Conservation (phyloP, 2,113 vertebrate species). For the Speoplatyrhinus poulsoni region DNA sequence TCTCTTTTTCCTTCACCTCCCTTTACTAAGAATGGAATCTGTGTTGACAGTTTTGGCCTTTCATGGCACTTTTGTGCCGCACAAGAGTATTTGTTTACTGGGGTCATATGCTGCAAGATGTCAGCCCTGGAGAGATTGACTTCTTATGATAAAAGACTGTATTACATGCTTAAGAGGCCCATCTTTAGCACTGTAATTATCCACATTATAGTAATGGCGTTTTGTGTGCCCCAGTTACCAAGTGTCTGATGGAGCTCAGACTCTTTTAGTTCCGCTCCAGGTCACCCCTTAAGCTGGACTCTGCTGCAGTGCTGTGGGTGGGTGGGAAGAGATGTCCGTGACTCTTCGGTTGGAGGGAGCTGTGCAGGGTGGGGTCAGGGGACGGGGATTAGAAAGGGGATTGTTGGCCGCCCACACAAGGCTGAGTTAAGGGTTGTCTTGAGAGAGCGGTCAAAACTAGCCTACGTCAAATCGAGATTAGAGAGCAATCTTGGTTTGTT, state of each 20-base stretch:
- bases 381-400: slow-evolving; percentile 61
- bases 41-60: slow-evolving; percentile 99
- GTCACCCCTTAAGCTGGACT: slow-evolving; percentile 76
- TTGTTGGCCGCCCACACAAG: slow-evolving; percentile 40
- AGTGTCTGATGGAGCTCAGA: slow-evolving; percentile 79
- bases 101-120: slow-evolving; percentile 94
- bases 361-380: slow-evolving; percentile 61
- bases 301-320: slow-evolving; percentile 16
- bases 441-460: slow-evolving; percentile 22
- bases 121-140: slow-evolving; percentile 86
- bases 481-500: slow-evolving; percentile 22
- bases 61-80: slow-evolving; percentile 93
- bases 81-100: slow-evolving; percentile 97
- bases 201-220: slow-evolving; percentile 84
- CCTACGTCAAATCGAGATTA: slow-evolving; percentile 8
- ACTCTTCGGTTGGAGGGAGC: slow-evolving; percentile 60
- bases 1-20: neutral
- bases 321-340: slow-evolving; percentile 41
- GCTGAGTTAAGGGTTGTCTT: slow-evolving; percentile 39
- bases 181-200: slow-evolving; percentile 85
- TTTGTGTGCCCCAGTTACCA: slow-evolving; percentile 79
- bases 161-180: slow-evolving; percentile 85
- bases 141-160: slow-evolving; percentile 91
- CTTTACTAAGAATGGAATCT: slow-evolving; percentile 88
- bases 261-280: slow-evolving; percentile 76